Base-by-base conservation (phyloP, 2,888 invertebrate species). In the Lepas anatifera region DNA sequence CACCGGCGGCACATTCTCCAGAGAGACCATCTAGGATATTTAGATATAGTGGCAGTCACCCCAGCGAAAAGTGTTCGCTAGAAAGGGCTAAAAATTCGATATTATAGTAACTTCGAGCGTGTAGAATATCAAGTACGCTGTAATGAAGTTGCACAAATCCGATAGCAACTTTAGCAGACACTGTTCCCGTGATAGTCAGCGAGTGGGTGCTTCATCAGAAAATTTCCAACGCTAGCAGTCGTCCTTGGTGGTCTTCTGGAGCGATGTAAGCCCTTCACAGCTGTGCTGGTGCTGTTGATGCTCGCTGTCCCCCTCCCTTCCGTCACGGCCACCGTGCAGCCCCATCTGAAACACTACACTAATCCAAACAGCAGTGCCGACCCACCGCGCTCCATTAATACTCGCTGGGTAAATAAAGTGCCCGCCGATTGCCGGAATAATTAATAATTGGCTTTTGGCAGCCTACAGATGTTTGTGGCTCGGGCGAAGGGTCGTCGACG, bases 311-410 rank as follows among this genome's bases (percentile, higher is more conserved):
- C 25, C 50, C 10, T 25, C 7, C 10, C 7, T 22, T 8, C 25
- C 25, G 32, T 22, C 16, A 1, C 52, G 29, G 32, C 18, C 29
- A 16, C 52, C 2, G 58, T 58, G 58, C 35, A 35, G 58, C 32
- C 58, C 58, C 58, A 10, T 32, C 58, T 58, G 58, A 58, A 58
- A 58, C 58, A 58, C 58, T 58, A 58, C 58, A 58, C 58, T 58
- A 58, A 58, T 58, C 58, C 35, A 58, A 58, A 58, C 58, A 58
- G 32, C 13, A 18, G 32, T 32, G 32, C 58, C 18, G 58, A 18
- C 58, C 35, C 32, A 41, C 32, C 32, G 25, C 29, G 35, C 22
- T 32, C 58, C 58, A 58, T 58, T 58, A 58, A 58, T 58, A 58
- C 58, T 58, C 58, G 32, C 58, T 35, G 58, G 22, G 58, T 58